Evolutionary conservation across 2,797 vertebrate species (phyloP).

Genomic region (Falco naumanni): DNA sequence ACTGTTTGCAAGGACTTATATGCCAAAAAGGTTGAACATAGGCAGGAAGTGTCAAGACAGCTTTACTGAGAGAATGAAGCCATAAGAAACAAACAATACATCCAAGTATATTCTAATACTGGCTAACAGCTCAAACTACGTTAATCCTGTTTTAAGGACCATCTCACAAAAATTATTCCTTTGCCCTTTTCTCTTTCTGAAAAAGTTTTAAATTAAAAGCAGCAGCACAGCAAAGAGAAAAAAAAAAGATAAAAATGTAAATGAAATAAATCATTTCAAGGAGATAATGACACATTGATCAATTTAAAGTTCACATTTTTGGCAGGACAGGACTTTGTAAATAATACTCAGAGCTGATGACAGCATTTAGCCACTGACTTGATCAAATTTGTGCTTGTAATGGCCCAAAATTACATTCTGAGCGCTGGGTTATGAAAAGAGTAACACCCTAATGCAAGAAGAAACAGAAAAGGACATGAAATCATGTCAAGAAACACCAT

Average conservation of each 20-base stretch:
- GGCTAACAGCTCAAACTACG: not conserved
- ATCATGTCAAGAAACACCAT: not conserved
- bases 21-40: not conserved
- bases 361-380: not conserved
- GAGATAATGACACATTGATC: not conserved
- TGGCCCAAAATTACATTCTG: not conserved
- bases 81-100: not conserved
- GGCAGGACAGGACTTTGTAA: not conserved
- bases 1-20: not conserved
- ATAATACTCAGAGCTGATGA: not conserved
- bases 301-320: not conserved
- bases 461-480: not conserved
- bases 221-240: not conserved
- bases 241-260: not conserved
- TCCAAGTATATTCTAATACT: not conserved
- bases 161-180: not conserved
- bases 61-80: not conserved
- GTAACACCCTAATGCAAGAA: not conserved
- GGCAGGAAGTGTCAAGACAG: not conserved
- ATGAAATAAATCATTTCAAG: too few relatives aligned
- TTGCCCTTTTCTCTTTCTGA: not conserved
- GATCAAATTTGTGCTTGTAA: not conserved
- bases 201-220: not conserved
- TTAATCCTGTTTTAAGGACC: not conserved
- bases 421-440: not conserved